A percentile compares a stretch with the other conserved stretches of the same genome.
phyloP scores from a whole-genome alignment of 2,888 invertebrate species.

The Campopleginae sp. region DNA sequence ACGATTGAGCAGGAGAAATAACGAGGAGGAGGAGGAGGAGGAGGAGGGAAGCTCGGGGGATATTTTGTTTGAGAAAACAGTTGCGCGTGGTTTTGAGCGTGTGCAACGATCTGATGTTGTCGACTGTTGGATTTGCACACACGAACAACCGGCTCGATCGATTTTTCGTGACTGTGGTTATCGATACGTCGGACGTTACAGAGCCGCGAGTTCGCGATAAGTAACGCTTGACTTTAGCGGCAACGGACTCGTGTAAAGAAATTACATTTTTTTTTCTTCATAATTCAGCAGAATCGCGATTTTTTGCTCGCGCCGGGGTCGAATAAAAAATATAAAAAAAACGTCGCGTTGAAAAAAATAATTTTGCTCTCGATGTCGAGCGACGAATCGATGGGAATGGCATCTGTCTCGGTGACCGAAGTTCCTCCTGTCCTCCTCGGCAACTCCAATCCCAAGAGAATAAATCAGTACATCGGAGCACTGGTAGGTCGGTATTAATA shows the following conservation, averaged over 20 bases:
- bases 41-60: background rate
- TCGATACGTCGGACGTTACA: conserved; percentile 60
- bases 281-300: background rate
- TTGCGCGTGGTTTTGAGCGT: conserved; percentile 28
- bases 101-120: conserved; percentile 11
- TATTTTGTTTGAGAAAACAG: conserved; percentile 70
- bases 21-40: conserved; percentile 28
- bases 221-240: conserved; percentile 48
- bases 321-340: background rate
- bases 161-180: conserved; percentile 55
- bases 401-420: conserved; percentile 61
- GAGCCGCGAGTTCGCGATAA: conserved; percentile 51
- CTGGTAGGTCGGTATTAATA: conserved; percentile 75
- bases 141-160: conserved; percentile 30
- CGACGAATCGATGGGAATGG: conserved; percentile 50
- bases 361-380: conserved; percentile 15
- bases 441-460: conserved; percentile 67
- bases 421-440: conserved; percentile 48
- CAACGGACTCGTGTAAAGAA: conserved; percentile 33
- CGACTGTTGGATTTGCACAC: conserved; percentile 18
- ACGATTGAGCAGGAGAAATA: conserved; percentile 22
- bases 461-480: conserved; percentile 78
- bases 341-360: background rate
- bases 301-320: background rate
- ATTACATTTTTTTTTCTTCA: background rate